A percentile compares a stretch with the other conserved stretches of the same genome.
These are phyloP conservation scores for Aeoliscus strigatus DNA, from an alignment of 2,797 vertebrate species.

Conservation along the genomic window DNA sequence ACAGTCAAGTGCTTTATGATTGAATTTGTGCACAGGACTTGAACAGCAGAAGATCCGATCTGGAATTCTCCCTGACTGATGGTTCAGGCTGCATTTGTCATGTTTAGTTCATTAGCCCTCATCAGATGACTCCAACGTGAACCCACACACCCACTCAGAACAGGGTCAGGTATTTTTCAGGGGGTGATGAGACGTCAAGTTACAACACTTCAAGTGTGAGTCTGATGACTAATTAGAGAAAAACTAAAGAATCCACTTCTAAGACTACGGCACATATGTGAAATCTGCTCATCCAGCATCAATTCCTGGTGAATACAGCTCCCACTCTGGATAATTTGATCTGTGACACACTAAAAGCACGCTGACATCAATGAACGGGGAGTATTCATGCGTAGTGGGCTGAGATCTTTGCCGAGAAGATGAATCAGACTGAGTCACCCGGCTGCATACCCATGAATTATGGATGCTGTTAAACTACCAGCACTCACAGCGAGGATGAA, in stretches of 20 bases:
- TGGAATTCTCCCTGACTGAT: neutral
- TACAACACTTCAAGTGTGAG: too few relatives aligned
- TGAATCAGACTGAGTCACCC: conserved; percentile 42
- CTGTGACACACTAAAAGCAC: conserved; percentile 34
- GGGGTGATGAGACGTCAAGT: too few relatives aligned
- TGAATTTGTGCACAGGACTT: neutral
- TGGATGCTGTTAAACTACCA: conserved; percentile 29
- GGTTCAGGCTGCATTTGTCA: neutral
- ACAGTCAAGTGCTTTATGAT: too few relatives aligned
- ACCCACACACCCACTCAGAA: neutral
- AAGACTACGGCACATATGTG: conserved; percentile 2
- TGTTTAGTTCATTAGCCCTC: conserved; percentile 1
- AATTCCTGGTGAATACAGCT: conserved; percentile 11
- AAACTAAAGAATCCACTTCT: conserved; percentile 17
- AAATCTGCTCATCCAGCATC: conserved; percentile 13
- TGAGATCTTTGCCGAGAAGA: conserved; percentile 16
- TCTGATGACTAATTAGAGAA: conserved; percentile 7
- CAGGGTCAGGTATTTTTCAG: neutral
- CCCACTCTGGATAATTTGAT: conserved; percentile 19
- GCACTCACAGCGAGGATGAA: conserved; percentile 20
- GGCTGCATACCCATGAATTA: conserved; percentile 29
- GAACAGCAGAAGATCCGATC: neutral
- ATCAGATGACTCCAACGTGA: conserved; percentile 6
- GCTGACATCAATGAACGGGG: conserved; percentile 35
- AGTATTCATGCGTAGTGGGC: conserved; percentile 30